Evolutionary conservation across 1,140 invertebrate species (phyloP).

Genomic region (Elysia chlorotica): DNA sequence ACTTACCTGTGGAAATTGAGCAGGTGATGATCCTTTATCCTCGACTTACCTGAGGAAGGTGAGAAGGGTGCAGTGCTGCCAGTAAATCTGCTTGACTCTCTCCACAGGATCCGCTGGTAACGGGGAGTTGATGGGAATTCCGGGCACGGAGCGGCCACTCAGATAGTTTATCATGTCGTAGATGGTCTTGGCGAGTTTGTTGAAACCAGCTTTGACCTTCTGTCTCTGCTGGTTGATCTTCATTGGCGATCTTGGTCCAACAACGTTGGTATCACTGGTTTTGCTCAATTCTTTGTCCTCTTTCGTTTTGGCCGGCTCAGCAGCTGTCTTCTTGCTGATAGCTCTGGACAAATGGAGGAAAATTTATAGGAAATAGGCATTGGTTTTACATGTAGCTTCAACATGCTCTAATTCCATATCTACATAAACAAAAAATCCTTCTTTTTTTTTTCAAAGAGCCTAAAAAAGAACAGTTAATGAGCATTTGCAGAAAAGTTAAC

Average conservation of each 20-base stretch:
- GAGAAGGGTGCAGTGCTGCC: constrained; percentile 60
- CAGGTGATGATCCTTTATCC: too few relatives aligned
- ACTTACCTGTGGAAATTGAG: too few relatives aligned
- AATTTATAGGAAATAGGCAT: neutral
- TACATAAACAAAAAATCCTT: too few relatives aligned
- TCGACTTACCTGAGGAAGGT: constrained; percentile 60
- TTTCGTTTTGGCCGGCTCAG: constrained; percentile 3
- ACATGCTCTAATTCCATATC: too few relatives aligned
- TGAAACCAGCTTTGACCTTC: constrained; percentile 27
- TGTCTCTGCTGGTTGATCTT: neutral
- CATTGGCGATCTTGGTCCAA: too few relatives aligned
- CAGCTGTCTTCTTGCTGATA: constrained; percentile 44
- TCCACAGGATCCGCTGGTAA: constrained; percentile 55
- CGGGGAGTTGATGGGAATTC: constrained; percentile 54
- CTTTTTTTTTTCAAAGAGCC: too few relatives aligned
- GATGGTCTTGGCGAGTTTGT: constrained; percentile 57
- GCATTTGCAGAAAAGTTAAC: too few relatives aligned
- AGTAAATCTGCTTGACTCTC: constrained; percentile 59
- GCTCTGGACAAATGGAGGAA: constrained; percentile 33
- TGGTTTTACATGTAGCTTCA: too few relatives aligned
- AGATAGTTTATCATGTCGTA: constrained; percentile 61
- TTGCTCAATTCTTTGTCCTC: constrained; percentile 8
- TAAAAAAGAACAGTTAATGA: too few relatives aligned
- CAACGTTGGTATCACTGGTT: neutral
- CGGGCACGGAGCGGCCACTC: constrained; percentile 53